phyloP scores from a whole-genome alignment of 2,797 vertebrate genomes.

The Linurgus olivaceus region DNA sequence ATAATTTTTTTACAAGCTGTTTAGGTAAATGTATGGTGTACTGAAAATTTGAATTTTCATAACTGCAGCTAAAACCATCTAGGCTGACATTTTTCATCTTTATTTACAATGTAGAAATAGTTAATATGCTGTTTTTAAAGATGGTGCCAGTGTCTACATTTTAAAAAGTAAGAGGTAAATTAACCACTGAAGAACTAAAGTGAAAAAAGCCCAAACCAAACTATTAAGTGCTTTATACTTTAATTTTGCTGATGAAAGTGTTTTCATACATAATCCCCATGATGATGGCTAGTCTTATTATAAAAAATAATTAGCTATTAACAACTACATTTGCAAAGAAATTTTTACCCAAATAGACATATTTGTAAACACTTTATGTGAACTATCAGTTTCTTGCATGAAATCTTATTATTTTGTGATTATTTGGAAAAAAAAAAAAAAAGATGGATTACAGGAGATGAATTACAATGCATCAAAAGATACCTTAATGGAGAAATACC shows the following conservation, averaged over 20 bases:
- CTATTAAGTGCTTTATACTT: conserved; percentile 48
- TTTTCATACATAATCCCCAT: conserved; percentile 58
- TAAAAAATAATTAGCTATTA: conserved; percentile 70
- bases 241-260: conserved; percentile 66
- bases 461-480: not conserved
- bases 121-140: not conserved
- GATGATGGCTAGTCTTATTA: conserved; percentile 51
- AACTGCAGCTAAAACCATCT: not conserved
- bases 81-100: not conserved
- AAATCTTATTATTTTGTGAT: not conserved
- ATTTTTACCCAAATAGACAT: conserved; percentile 54
- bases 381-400: conserved; percentile 32
- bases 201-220: not conserved
- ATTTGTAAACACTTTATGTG: conserved; percentile 36
- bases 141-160: not conserved
- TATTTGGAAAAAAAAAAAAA: not conserved
- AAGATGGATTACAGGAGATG: not conserved
- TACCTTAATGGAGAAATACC: not conserved
- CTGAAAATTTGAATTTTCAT: not conserved
- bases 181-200: conserved; percentile 23
- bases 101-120: not conserved
- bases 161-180: not conserved
- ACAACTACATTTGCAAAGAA: conserved; percentile 46
- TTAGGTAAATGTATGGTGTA: not conserved
- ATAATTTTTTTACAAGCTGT: not conserved